Evolutionary conservation across 2,113 vertebrate species (phyloP).

Genomic region (Daboia siamensis): DNA sequence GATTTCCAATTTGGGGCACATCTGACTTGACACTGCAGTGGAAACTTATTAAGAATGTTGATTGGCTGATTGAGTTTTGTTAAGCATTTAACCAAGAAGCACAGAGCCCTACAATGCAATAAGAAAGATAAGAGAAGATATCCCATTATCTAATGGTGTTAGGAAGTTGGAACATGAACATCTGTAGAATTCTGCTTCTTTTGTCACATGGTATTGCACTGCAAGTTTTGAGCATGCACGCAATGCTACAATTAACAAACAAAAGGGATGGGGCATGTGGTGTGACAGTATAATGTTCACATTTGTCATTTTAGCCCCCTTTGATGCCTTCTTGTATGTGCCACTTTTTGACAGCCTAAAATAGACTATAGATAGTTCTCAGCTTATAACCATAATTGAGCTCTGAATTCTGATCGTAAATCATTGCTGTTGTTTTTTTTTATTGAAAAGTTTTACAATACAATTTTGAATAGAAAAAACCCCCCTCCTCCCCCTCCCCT

Average conservation of each 20-base stretch:
- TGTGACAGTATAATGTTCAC: neutral
- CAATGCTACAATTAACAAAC: neutral
- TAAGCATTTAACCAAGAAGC: neutral
- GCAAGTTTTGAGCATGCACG: neutral
- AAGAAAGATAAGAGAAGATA: neutral
- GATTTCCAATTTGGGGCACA: neutral
- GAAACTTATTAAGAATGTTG: neutral
- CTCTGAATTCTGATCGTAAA: too few species aligned
- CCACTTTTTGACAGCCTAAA: neutral
- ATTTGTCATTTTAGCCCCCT: neutral
- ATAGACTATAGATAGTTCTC: neutral
- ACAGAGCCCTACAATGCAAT: neutral
- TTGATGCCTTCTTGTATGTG: neutral
- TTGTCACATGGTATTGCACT: neutral
- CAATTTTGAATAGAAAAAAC: too few species aligned
- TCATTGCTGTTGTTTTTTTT: too few species aligned
- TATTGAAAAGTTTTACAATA: too few species aligned
- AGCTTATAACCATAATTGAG: too few species aligned
- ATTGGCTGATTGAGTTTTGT: neutral
- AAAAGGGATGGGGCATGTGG: neutral
- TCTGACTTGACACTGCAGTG: neutral
- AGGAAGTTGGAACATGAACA: neutral
- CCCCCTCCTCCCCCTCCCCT: too few species aligned
- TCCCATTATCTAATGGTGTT: too few species aligned
- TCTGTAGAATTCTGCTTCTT: neutral